Conservation (phyloP, 2,113 vertebrate genomes). For the Ramphastos sulfuratus region DNA sequence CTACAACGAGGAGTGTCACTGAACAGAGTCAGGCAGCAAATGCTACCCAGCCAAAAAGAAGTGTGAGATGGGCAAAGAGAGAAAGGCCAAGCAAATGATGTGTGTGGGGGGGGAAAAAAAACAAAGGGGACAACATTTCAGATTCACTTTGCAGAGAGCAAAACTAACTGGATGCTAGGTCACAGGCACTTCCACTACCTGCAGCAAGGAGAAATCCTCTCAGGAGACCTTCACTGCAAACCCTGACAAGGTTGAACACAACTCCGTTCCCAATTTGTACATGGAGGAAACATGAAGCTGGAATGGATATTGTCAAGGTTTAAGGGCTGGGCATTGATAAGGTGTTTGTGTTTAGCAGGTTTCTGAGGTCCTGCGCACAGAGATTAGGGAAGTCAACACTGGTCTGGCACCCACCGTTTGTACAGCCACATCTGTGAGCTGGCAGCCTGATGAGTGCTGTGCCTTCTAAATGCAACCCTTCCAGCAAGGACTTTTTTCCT, state of each 20-base stretch:
- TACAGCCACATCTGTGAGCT: background rate
- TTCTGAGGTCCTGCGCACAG: background rate
- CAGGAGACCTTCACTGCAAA: background rate
- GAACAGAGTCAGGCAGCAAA: background rate
- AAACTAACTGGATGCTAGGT: background rate
- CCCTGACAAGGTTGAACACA: background rate
- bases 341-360: background rate
- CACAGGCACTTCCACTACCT: background rate
- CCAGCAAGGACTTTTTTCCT: background rate
- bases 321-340: background rate
- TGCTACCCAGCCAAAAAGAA: background rate
- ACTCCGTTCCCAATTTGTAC: background rate
- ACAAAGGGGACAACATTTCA: background rate
- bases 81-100: background rate
- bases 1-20: background rate
- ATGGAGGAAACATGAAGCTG: fast-evolving
- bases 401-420: too few relatives aligned
- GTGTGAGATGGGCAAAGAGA: background rate
- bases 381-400: background rate
- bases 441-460: background rate
- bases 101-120: background rate
- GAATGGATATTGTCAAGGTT: background rate
- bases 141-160: background rate
- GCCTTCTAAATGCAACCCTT: background rate
- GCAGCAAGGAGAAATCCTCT: background rate